Evolutionary conservation across 2,797 vertebrate species (phyloP), one percentile per base, ranked within the genome.

Genomic region (Gila robusta): DNA sequence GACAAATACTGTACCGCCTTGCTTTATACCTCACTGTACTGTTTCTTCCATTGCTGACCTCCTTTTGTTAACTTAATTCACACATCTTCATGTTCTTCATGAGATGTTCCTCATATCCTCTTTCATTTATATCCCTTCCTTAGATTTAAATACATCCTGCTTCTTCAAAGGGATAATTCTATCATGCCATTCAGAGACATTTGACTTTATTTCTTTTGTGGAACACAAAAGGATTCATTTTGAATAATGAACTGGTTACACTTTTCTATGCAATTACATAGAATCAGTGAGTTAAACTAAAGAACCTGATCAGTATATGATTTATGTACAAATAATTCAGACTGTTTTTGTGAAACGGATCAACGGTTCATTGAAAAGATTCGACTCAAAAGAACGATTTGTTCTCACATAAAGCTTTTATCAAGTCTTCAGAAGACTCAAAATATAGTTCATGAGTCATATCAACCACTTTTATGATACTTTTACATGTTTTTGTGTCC

Each of bases 21-120:
- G 39, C 47, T 59, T 32, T 49, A 49, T 35, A 4, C 85, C 21
- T 54, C 72, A 66, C 52, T 73, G 78, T 47, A 71, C 54, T 69
- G 79, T 35, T 86, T 86, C 11, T 9, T 74, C 44, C 59, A 66
- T 21, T 44, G 23, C 21, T 66, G 69, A 72, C 59, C 84, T 84
- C 47, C 35, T 81, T 81, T 73, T 67, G 79, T 80, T 74, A 64
- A 74, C 84, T 67, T 52, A 1, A 73, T 64, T 74, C 64, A 56
- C 44, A 72, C 56, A 12, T 69, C 49, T 54, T 11, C 35, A 23
- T 62, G 41, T 39, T 28, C 54, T 47, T 81, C 37, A 59, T 83
- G 10, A 69, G 21, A 81, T 69, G 28, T 52, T 69, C 49, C 52
- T 56, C 47, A 28, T 49, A 16, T 66, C 17, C 64, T 44, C 79